Evolutionary conservation across 2,888 invertebrate genomes (phyloP).

Genomic region (Sceliomorpha sp.): DNA sequence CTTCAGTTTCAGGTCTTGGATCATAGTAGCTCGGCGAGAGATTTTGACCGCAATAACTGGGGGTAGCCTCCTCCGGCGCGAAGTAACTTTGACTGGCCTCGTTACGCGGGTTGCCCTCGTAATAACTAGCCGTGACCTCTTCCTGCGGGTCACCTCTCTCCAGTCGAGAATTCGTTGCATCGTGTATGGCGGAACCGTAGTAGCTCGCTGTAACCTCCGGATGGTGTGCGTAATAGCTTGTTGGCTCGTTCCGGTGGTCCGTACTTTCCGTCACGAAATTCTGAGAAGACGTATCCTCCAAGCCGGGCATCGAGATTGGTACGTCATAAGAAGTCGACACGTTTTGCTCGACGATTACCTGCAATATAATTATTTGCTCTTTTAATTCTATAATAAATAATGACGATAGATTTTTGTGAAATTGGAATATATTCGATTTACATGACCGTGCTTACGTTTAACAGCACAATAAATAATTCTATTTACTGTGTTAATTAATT

Average conservation of each 20-base stretch:
- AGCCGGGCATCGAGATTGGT: constrained; percentile 73
- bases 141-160: constrained; percentile 68
- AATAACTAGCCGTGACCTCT: constrained; percentile 73
- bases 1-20: constrained; percentile 71
- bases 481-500: constrained; percentile 22
- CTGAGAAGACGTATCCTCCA: constrained; percentile 72
- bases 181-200: constrained; percentile 60
- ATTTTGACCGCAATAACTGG: constrained; percentile 70
- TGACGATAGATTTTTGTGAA: background rate
- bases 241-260: constrained; percentile 70
- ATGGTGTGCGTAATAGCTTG: constrained; percentile 72
- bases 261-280: constrained; percentile 75
- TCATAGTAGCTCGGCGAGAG: constrained; percentile 73
- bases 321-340: constrained; percentile 76
- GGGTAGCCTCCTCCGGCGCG: constrained; percentile 67
- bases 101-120: constrained; percentile 65
- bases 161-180: constrained; percentile 66
- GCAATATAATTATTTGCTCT: too few species aligned
- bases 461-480: too few species aligned
- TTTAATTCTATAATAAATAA: too few species aligned
- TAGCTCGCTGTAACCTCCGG: constrained; percentile 70
- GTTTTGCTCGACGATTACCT: constrained; percentile 70
- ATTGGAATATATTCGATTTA: too few species aligned
- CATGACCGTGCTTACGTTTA: too few species aligned
- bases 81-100: constrained; percentile 76